phyloP scores from a whole-genome alignment of 2,888 invertebrate species.

The Diaprepes abbreviatus region DNA sequence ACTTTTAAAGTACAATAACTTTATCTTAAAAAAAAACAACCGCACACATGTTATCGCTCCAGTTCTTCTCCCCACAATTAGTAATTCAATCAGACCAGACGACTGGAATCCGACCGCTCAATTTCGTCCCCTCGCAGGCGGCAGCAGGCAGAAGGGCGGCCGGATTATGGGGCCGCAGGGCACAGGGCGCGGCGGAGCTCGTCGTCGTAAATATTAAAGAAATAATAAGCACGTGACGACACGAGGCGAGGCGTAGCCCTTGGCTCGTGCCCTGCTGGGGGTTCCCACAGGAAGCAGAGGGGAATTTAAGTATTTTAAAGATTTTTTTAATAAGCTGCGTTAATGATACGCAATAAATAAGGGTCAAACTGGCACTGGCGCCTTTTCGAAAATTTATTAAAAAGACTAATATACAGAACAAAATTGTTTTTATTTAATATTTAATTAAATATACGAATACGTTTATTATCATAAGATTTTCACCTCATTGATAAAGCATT shows the following conservation, averaged over 20 bases:
- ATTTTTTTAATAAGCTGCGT: too few relatives aligned
- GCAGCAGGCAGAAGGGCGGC: constrained; percentile 17
- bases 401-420: too few relatives aligned
- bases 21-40: neutral
- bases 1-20: too few relatives aligned
- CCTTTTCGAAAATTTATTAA: too few relatives aligned
- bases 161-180: constrained; percentile 23
- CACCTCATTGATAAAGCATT: too few relatives aligned
- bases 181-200: constrained; percentile 20
- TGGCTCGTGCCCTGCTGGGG: constrained; percentile 28
- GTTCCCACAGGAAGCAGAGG: neutral
- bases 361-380: too few relatives aligned
- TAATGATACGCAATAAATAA: too few relatives aligned
- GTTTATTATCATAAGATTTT: too few relatives aligned
- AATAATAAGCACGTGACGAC: constrained; percentile 47
- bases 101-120: constrained; percentile 33
- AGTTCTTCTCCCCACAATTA: constrained; percentile 26
- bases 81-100: constrained; percentile 43
- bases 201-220: constrained; percentile 47
- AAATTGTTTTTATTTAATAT: too few relatives aligned
- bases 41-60: neutral
- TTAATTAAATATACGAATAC: too few relatives aligned
- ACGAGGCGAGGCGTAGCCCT: constrained; percentile 34
- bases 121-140: constrained; percentile 22
- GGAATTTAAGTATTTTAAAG: neutral